These are phyloP conservation scores for Spheniscus mendiculus DNA, from an alignment of 2,113 vertebrate species.

Conservation along the genomic window DNA sequence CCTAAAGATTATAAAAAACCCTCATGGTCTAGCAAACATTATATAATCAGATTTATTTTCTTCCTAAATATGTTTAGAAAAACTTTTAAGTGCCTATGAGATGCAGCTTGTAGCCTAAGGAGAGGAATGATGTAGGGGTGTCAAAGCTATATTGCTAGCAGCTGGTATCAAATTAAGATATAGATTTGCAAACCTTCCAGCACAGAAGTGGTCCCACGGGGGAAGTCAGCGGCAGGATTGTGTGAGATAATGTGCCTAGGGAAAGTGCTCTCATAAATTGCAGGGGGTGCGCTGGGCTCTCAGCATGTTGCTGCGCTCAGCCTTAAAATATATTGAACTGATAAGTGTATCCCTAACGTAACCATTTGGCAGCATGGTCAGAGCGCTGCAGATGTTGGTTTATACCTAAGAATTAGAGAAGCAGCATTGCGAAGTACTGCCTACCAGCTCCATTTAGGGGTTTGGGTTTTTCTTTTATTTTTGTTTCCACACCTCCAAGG, in stretches of 20 bases:
- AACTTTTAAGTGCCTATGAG: not conserved
- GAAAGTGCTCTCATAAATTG: not conserved
- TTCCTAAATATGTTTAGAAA: not conserved
- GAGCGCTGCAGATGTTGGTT: not conserved
- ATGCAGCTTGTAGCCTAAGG: not conserved
- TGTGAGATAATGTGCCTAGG: not conserved
- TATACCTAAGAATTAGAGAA: not conserved
- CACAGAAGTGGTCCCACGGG: not conserved
- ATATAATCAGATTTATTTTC: not conserved
- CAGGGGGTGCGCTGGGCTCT: not conserved
- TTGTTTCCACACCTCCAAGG: fast-evolving
- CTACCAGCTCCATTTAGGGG: not conserved
- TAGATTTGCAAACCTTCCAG: not conserved
- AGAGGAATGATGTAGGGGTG: not conserved
- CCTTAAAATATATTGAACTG: not conserved
- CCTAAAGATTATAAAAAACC: not conserved
- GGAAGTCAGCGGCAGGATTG: not conserved
- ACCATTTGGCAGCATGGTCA: not conserved
- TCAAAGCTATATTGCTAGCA: not conserved
- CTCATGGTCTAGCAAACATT: not conserved
- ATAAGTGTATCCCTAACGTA: fast-evolving
- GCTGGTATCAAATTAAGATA: not conserved
- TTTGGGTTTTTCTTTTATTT: not conserved
- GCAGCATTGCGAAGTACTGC: fast-evolving
- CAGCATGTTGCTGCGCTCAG: not conserved